Percentiles rank a stretch among this genome's conserved stretches.
phyloP scores from a whole-genome alignment of 2,113 vertebrate genomes.

The Cygnus atratus region DNA sequence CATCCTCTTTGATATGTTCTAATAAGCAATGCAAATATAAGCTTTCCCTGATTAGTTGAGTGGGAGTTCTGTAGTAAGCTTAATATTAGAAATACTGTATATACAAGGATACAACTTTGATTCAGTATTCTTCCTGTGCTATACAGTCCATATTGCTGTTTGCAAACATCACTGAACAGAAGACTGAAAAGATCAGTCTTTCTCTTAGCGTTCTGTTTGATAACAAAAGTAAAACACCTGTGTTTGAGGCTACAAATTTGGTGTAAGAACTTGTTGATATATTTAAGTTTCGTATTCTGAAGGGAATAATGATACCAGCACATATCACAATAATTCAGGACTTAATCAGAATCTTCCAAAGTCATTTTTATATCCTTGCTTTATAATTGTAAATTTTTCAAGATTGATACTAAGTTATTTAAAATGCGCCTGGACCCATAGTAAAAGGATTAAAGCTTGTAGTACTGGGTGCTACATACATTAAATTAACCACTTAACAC shows the following conservation, averaged over 20 bases:
- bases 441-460: not conserved
- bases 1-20: conserved; percentile 38
- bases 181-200: not conserved
- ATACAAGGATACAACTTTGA: not conserved
- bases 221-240: not conserved
- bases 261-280: not conserved
- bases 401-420: not conserved
- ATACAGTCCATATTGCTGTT: not conserved
- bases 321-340: not conserved
- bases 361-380: not conserved
- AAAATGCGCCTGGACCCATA: not conserved
- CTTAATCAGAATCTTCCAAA: not conserved
- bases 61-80: conserved; percentile 32
- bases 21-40: conserved; percentile 22
- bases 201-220: fast-evolving
- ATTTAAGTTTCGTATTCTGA: fast-evolving
- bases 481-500: not conserved
- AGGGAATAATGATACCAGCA: fast-evolving
- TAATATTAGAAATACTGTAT: not conserved
- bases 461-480: not conserved
- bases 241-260: not conserved
- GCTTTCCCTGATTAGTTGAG: not conserved
- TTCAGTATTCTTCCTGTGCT: not conserved
- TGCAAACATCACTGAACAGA: not conserved
- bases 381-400: not conserved